These are phyloP conservation scores for Orius laevigatus DNA, from an alignment of 1,140 invertebrate species.

Conservation along the genomic window DNA sequence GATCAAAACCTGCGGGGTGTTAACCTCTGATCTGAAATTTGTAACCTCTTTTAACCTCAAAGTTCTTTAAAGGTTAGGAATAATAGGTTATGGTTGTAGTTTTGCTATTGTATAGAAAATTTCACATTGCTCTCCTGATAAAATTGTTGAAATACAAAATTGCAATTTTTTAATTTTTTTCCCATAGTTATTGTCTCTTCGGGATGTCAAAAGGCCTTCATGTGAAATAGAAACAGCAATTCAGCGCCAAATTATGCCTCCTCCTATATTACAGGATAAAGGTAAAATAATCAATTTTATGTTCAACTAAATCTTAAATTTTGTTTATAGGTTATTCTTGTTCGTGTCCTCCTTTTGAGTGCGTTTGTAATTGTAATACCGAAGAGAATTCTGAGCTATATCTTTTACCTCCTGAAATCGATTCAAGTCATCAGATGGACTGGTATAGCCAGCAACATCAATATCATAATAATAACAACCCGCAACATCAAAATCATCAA, in stretches of 20 bases:
- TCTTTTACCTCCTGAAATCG: background rate
- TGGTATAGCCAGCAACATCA: slow-evolving; percentile 1
- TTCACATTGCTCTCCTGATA: no score
- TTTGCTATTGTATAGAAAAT: no score
- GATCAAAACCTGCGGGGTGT: no score
- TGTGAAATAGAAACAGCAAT: slow-evolving; percentile 24
- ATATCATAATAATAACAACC: background rate
- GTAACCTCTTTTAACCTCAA: no score
- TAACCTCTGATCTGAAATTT: no score
- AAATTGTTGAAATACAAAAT: background rate
- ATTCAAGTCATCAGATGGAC: background rate
- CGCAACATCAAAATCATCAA: background rate
- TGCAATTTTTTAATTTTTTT: slow-evolving; percentile 21
- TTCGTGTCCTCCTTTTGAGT: slow-evolving; percentile 47
- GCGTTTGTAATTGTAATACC: slow-evolving; percentile 33
- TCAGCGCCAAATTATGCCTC: slow-evolving; percentile 22
- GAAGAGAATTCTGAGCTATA: background rate
- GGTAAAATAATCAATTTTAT: background rate
- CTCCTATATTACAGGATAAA: slow-evolving; percentile 27
- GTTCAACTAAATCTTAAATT: background rate
- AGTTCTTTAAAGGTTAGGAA: no score
- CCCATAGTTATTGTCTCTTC: slow-evolving; percentile 36
- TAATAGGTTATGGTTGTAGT: no score
- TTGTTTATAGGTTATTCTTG: slow-evolving; percentile 37
- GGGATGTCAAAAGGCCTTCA: slow-evolving; percentile 33